phyloP scores from a whole-genome alignment of 2,797 vertebrate species.

The Aphelocoma californica region DNA sequence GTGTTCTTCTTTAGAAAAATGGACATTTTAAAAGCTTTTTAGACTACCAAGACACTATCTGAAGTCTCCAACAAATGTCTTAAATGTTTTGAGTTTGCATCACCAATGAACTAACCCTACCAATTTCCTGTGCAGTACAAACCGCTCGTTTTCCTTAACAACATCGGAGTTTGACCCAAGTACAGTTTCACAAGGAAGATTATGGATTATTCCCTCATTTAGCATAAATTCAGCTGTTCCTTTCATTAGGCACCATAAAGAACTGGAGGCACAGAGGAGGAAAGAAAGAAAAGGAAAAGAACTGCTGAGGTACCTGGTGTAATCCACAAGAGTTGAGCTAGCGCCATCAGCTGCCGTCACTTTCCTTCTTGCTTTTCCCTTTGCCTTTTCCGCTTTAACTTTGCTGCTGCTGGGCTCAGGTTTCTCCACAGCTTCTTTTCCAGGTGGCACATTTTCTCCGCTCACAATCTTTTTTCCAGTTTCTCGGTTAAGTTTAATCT shows the following conservation, averaged over 20 bases:
- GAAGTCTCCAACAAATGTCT: neutral
- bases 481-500: constrained; percentile 94
- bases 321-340: constrained; percentile 77
- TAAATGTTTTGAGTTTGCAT: neutral
- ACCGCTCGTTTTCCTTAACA: neutral
- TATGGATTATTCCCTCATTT: neutral
- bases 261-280: neutral
- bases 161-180: neutral
- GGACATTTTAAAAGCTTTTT: neutral
- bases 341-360: constrained; percentile 72
- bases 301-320: constrained; percentile 79
- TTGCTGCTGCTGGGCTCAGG: constrained; percentile 73
- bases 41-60: neutral
- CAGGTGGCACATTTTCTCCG: constrained; percentile 55
- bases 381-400: constrained; percentile 76
- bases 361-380: constrained; percentile 76
- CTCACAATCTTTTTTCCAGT: constrained; percentile 82
- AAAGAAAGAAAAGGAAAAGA: neutral
- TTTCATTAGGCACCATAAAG: neutral
- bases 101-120: neutral
- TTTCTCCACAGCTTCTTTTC: constrained; percentile 76
- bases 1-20: neutral
- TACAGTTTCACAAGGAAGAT: neutral
- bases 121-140: neutral
- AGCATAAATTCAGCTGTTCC: neutral